Evolutionary conservation across 92 coral and sea anemone genomes (phyloP).

Genomic region (Actinernus sp.): DNA sequence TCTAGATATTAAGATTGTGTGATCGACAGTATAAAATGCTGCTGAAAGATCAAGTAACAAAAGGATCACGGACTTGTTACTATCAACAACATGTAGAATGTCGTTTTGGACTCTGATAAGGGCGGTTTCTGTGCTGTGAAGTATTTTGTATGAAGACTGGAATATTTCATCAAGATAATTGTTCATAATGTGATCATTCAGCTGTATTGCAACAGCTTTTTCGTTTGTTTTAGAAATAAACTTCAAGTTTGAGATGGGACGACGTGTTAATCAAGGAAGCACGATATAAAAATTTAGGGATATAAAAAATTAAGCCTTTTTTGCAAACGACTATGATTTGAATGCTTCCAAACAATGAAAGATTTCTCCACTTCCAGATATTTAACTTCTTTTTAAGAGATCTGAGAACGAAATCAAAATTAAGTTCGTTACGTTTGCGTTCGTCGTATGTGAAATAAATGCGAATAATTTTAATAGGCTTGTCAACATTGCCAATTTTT

Average conservation of each 20-base stretch:
- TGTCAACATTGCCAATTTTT: too few species aligned
- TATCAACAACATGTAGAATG: conserved; percentile 25
- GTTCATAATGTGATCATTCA: conserved; percentile 6
- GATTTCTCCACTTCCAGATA: too few species aligned
- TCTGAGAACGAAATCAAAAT: too few species aligned
- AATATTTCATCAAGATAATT: conserved; percentile 11
- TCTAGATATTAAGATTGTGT: conserved; percentile 1
- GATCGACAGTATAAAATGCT: conserved; percentile 14
- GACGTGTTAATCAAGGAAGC: too few species aligned
- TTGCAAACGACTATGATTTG: too few species aligned
- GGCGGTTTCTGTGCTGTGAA: conserved; percentile 28
- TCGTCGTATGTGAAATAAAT: too few species aligned
- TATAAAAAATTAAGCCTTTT: too few species aligned
- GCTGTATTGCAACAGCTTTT: conserved; percentile 28
- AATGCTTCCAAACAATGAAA: too few species aligned
- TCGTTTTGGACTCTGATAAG: conserved; percentile 23
- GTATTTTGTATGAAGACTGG: conserved; percentile 34
- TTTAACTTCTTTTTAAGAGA: too few species aligned
- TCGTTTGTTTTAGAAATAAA: conserved; percentile 16
- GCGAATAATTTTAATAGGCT: too few species aligned
- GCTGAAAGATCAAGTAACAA: conserved; percentile 16
- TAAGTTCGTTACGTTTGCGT: too few species aligned
- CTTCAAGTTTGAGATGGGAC: conserved; percentile 34
- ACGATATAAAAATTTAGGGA: too few species aligned
- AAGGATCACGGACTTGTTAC: conserved; percentile 19